Evolutionary conservation across 2,113 vertebrate genomes (phyloP).

Genomic region (Forbesichthys papilliferus): DNA sequence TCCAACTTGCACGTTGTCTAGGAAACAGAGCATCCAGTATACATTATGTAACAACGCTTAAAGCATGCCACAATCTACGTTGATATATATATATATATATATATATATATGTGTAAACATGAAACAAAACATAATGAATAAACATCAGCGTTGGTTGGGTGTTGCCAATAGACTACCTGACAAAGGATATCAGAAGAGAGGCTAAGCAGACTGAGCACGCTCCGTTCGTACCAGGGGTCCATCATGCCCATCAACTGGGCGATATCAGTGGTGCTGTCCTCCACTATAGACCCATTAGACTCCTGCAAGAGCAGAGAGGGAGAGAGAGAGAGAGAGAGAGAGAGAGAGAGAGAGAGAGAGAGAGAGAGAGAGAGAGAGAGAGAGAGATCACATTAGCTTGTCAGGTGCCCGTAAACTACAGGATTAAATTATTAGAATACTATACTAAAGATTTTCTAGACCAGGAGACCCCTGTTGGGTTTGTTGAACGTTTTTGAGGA

Average conservation of each 20-base stretch:
- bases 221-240: constrained; percentile 94
- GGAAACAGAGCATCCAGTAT: neutral
- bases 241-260: constrained; percentile 88
- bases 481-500: too few species aligned
- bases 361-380: constrained; percentile 6
- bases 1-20: constrained; percentile 77
- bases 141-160: too few species aligned
- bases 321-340: neutral
- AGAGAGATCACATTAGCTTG: neutral
- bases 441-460: too few species aligned
- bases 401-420: too few species aligned
- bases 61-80: neutral
- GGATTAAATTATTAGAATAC: too few species aligned
- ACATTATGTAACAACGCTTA: neutral
- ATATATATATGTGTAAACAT: neutral
- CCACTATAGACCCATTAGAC: constrained; percentile 1
- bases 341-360: neutral
- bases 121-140: neutral
- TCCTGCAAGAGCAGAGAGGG: constrained; percentile 33
- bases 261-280: constrained; percentile 85
- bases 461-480: too few species aligned
- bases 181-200: constrained; percentile 86
- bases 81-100: neutral
- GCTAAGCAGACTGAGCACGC: constrained; percentile 87
- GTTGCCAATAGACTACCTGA: constrained; percentile 74